Conservation (phyloP, 2,113 vertebrate genomes). For the Zosterops pallidus region DNA sequence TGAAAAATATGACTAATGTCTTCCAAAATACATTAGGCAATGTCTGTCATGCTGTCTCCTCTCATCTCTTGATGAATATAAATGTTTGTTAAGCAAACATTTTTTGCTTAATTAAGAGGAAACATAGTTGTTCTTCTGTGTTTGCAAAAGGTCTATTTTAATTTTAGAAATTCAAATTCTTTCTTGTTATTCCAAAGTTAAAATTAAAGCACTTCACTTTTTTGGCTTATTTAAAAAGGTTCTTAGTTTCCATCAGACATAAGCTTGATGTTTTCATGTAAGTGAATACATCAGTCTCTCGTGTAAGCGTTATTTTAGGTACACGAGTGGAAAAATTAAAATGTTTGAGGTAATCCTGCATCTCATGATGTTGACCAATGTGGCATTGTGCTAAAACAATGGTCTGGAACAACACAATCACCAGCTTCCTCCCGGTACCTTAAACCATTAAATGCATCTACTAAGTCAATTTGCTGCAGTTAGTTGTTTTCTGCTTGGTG, state of each 20-base stretch:
- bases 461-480: not conserved
- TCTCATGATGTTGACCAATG: not conserved
- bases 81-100: not conserved
- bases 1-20: not conserved
- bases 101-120: not conserved
- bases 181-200: not conserved
- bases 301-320: not conserved
- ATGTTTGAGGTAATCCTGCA: not conserved
- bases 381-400: not conserved
- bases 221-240: not conserved
- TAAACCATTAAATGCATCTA: not conserved
- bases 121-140: not conserved
- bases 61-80: not conserved
- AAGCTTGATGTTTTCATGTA: not conserved
- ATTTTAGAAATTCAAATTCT: not conserved
- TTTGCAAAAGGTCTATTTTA: not conserved
- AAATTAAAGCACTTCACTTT: not conserved
- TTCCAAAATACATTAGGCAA: not conserved
- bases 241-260: not conserved
- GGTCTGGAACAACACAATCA: not conserved
- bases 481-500: not conserved
- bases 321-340: not conserved
- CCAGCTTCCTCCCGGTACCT: not conserved
- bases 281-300: no score
- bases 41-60: not conserved